phyloP scores from a whole-genome alignment of 1,140 invertebrate species.

The Bactericera cockerelli region DNA sequence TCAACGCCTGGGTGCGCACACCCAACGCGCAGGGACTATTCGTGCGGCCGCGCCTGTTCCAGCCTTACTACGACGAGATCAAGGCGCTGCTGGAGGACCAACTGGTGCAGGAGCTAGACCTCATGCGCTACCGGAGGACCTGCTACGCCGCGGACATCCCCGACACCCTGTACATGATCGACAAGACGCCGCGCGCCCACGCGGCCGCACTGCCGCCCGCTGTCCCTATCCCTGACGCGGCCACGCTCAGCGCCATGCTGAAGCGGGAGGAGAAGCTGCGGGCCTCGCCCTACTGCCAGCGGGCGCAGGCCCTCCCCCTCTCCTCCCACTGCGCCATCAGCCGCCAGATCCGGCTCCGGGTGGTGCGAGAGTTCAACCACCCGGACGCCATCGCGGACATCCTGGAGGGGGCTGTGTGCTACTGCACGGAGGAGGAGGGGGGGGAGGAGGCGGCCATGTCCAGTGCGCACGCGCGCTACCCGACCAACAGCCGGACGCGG shows the following conservation, averaged over 20 bases:
- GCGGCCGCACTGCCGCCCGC: conserved; percentile 29
- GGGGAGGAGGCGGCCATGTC: conserved; percentile 26
- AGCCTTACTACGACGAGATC: conserved; percentile 86
- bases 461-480: conserved; percentile 11
- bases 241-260: conserved; percentile 62
- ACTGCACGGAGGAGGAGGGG: conserved; percentile 31
- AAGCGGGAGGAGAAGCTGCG: conserved; percentile 72
- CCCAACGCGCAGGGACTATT: conserved; percentile 59
- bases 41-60: conserved; percentile 72
- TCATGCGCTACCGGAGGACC: conserved; percentile 36
- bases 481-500: conserved; percentile 7
- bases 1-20: conserved; percentile 74
- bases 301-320: conserved; percentile 56
- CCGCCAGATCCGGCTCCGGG: conserved; percentile 63
- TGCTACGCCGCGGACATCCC: conserved; percentile 62
- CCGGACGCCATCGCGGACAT: conserved; percentile 81
- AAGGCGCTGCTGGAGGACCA: conserved; percentile 75
- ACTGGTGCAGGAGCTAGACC: conserved; percentile 58
- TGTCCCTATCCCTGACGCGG: conserved; percentile 48
- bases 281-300: conserved; percentile 57
- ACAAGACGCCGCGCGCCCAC: conserved; percentile 36
- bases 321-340: conserved; percentile 60
- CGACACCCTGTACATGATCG: conserved; percentile 88
- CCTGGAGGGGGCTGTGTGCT: conserved; percentile 44
- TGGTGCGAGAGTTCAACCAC: conserved; percentile 84